Evolutionary conservation across 2,113 vertebrate species (phyloP), one percentile per base, ranked within the genome.

Genomic region (Australoheros scitulus): DNA sequence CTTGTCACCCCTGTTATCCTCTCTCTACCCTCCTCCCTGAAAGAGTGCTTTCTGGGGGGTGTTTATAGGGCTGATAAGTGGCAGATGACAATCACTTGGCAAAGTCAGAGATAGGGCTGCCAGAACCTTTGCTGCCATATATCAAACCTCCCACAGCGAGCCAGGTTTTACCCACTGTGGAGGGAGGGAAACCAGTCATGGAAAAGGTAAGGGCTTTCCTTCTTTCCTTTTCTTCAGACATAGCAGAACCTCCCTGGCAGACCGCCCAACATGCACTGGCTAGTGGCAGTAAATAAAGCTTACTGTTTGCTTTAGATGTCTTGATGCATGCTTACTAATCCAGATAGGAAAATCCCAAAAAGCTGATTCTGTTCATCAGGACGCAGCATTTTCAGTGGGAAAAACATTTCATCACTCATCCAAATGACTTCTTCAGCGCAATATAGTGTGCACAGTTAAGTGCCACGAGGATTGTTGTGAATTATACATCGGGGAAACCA

Each of bases 21-120:
- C 36, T 55, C 81, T 36, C 68, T 50, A 1, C 11, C 56, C 38
- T 34, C 22, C 5, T 5, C 52, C 29, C 80, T 70, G 3, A 15
- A 43, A 24, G 13, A 86, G 83, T 64, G 68, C 84, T 76, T 88
- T 59, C 58, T 34, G 38, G 76, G 79, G 76, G 81, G 77, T 61
- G 80, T 87, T 87, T 82, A 87, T 79, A 11, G 50, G 63, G 61
- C 60, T 75, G 86, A 88, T 88, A 88, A 91, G 88, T 88, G 88
- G 82, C 86, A 88, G 87, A 87, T 87, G 88, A 84, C 57, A 79
- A 89, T 89, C 64, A 61, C 77, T 87, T 81, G 77, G 85, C 76
- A 24, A 57, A 80, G 57, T 63, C 6, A 5, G 22, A 81, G 91
- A 91, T 90, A 86, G 85, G 72, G 55, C 77, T 85, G 89, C 85